These are phyloP conservation scores for Cynopterus sphinx DNA, from an alignment of 2,797 vertebrate genomes.

Conservation along the genomic window DNA sequence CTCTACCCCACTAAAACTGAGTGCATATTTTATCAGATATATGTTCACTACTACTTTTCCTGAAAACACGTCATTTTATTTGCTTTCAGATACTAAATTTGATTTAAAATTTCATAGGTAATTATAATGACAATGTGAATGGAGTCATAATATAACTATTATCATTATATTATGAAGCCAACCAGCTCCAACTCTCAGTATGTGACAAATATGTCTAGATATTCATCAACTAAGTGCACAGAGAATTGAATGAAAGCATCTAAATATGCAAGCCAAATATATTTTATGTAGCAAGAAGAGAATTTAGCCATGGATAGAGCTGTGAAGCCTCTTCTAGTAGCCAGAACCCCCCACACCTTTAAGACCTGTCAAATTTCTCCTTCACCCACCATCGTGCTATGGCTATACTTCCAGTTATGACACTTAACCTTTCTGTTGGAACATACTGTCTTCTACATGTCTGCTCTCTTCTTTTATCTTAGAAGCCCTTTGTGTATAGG, in stretches of 20 bases:
- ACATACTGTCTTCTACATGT: background rate
- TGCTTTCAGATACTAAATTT: background rate
- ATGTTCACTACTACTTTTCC: background rate
- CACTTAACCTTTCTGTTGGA: background rate
- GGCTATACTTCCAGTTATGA: background rate
- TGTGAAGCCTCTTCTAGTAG: background rate
- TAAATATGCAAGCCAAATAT: background rate
- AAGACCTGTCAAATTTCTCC: background rate
- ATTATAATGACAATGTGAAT: constrained; percentile 14
- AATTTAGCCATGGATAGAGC: background rate
- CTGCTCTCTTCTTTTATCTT: background rate
- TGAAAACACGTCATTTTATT: constrained; percentile 34
- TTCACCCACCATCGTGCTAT: accelerated
- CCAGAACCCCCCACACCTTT: accelerated
- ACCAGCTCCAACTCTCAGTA: background rate
- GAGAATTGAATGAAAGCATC: background rate
- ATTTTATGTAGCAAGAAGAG: background rate
- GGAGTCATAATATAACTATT: background rate
- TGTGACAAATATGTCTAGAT: background rate
- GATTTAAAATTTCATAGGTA: constrained; percentile 24
- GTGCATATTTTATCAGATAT: background rate
- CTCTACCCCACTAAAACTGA: background rate
- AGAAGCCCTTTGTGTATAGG: background rate
- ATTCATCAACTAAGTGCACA: background rate
- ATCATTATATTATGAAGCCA: background rate